A percentile compares a stretch with the other conserved stretches of the same genome.
phyloP scores from a whole-genome alignment of 1,140 invertebrate genomes.

The Goniozus legneri region DNA sequence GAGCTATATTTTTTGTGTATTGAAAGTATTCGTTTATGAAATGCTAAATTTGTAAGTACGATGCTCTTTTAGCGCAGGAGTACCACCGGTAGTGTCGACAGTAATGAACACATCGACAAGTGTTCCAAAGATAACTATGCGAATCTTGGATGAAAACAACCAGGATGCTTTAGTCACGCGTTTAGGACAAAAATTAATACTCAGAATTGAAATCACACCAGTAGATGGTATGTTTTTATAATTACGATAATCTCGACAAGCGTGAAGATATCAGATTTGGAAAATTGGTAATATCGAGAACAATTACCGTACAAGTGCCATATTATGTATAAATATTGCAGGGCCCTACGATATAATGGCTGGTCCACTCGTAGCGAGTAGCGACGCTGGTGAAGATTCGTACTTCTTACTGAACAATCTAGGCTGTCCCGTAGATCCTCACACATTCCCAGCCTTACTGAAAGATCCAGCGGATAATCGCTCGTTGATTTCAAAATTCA shows the following conservation, averaged over 20 bases:
- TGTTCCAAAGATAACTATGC: slow-evolving; percentile 35
- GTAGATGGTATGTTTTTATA: too few species aligned
- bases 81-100: slow-evolving; percentile 36
- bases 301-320: too few species aligned
- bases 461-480: slow-evolving; percentile 42
- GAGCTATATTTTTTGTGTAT: slow-evolving; percentile 14
- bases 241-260: too few species aligned
- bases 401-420: slow-evolving; percentile 51
- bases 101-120: slow-evolving; percentile 38
- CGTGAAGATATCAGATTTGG: too few species aligned
- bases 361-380: slow-evolving; percentile 57
- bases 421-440: slow-evolving; percentile 57
- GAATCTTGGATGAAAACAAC: slow-evolving; percentile 33
- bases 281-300: background rate
- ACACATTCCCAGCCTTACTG: slow-evolving; percentile 55
- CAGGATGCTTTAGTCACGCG: slow-evolving; percentile 38
- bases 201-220: slow-evolving; percentile 47
- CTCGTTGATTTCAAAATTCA: slow-evolving; percentile 57
- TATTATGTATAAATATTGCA: too few species aligned
- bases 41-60: background rate
- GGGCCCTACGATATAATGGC: slow-evolving; percentile 57
- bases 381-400: slow-evolving; percentile 53
- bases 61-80: slow-evolving; percentile 33
- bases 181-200: slow-evolving; percentile 48
- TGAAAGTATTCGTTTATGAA: background rate